phyloP scores from a whole-genome alignment of 1,140 invertebrate genomes.

The Cydia amplana region DNA sequence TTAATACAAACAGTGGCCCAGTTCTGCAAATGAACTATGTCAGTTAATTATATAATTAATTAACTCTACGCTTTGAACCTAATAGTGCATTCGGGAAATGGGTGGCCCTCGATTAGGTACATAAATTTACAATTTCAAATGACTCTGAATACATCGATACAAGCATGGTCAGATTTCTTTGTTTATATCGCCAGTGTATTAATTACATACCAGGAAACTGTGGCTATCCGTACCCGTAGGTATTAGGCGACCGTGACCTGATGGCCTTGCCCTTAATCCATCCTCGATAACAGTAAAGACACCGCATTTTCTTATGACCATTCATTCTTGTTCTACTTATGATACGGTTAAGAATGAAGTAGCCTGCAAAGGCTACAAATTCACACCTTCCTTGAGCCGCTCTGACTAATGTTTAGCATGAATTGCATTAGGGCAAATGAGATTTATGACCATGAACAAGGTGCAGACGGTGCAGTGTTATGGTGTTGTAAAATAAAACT shows the following conservation, averaged over 20 bases:
- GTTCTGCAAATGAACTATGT: not conserved
- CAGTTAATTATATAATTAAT: not conserved
- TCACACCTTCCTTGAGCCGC: too few relatives aligned
- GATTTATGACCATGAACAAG: too few relatives aligned
- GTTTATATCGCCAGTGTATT: slow-evolving; percentile 41
- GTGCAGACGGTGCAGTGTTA: too few relatives aligned
- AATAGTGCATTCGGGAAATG: not conserved
- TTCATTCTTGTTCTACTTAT: not conserved
- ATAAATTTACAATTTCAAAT: slow-evolving; percentile 32
- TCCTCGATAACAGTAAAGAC: slow-evolving; percentile 41
- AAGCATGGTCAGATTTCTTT: slow-evolving; percentile 50
- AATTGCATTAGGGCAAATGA: too few relatives aligned
- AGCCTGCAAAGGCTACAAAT: too few relatives aligned
- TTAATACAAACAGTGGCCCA: slow-evolving; percentile 15
- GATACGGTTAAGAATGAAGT: too few relatives aligned
- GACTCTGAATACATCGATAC: slow-evolving; percentile 44
- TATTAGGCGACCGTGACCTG: slow-evolving; percentile 62
- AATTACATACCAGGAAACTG: slow-evolving; percentile 66
- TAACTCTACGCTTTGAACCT: not conserved
- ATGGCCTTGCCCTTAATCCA: slow-evolving; percentile 66
- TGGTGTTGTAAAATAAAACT: too few relatives aligned
- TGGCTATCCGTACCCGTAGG: slow-evolving; percentile 49
- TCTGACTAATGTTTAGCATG: too few relatives aligned
- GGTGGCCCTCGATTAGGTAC: not conserved
- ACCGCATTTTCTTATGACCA: not conserved